These are phyloP conservation scores for Aphrophora alni DNA, from an alignment of 2,888 invertebrate species.

Conservation along the genomic window DNA sequence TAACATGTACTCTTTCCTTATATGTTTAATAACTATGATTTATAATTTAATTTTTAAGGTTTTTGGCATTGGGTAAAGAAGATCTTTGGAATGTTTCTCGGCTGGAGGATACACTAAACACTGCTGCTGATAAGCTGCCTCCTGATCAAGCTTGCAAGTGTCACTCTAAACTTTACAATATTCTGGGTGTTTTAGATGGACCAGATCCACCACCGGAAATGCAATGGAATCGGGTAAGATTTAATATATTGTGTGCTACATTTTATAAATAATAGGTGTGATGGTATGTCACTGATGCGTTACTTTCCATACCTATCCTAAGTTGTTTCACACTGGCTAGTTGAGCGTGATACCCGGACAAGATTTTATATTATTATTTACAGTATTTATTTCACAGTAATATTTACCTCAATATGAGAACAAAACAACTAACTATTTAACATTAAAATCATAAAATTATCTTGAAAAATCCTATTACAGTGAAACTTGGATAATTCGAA, in stretches of 20 bases:
- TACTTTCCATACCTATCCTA: too few species aligned
- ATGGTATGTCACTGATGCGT: background rate
- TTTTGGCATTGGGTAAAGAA: conserved; percentile 71
- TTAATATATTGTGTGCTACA: background rate
- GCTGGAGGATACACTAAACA: conserved; percentile 79
- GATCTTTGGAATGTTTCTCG: conserved; percentile 76
- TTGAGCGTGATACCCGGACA: too few species aligned
- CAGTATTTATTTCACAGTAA: too few species aligned
- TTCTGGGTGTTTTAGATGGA: conserved; percentile 52
- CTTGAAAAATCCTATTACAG: too few species aligned
- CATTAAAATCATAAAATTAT: too few species aligned
- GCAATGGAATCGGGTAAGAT: conserved; percentile 18
- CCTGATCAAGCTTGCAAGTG: conserved; percentile 85
- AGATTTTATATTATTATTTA: too few species aligned
- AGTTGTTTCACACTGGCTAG: too few species aligned
- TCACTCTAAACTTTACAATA: conserved; percentile 64
- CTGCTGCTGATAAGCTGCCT: conserved; percentile 78
- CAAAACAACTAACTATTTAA: too few species aligned
- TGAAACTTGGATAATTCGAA: too few species aligned
- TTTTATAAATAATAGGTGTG: background rate
- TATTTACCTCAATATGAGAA: too few species aligned
- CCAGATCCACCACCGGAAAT: conserved; percentile 45
- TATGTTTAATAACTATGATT: too few species aligned
- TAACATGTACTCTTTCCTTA: too few species aligned
- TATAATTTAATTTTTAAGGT: conserved; percentile 55